phyloP scores from a whole-genome alignment of 2,113 vertebrate genomes.

The Leptodactylus fuscus region DNA sequence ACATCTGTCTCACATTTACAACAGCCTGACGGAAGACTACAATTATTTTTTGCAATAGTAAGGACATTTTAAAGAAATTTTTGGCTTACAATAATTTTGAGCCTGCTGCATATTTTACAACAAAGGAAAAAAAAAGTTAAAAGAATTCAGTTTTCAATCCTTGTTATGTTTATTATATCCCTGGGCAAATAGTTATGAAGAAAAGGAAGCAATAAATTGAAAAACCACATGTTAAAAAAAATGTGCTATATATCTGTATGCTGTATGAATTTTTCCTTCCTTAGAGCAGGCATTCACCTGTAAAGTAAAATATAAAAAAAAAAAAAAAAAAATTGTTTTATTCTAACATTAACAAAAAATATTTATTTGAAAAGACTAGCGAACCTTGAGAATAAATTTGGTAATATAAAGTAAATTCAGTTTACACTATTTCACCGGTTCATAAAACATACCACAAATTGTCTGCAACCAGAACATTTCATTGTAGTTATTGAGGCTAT shows the following conservation, averaged over 20 bases:
- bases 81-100: not conserved
- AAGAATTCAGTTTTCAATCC: not conserved
- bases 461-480: slow-evolving; percentile 41
- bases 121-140: not conserved
- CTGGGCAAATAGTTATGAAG: not conserved
- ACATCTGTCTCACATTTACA: no score
- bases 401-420: slow-evolving; percentile 41
- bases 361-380: slow-evolving; percentile 14
- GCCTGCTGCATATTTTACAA: not conserved
- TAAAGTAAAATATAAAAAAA: not conserved
- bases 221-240: not conserved
- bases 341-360: slow-evolving; percentile 25
- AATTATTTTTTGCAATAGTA: no score
- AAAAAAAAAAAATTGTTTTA: not conserved
- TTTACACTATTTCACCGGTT: slow-evolving; percentile 37
- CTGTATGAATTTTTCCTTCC: not conserved
- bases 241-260: not conserved
- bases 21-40: not conserved
- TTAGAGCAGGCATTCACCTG: not conserved
- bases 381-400: slow-evolving; percentile 23
- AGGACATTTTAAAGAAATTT: not conserved
- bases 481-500: slow-evolving; percentile 38
- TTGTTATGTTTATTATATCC: not conserved
- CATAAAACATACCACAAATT: slow-evolving; percentile 46
- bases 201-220: not conserved